Conservation (phyloP, 1,140 invertebrate species). For the Frieseomelitta varia region DNA sequence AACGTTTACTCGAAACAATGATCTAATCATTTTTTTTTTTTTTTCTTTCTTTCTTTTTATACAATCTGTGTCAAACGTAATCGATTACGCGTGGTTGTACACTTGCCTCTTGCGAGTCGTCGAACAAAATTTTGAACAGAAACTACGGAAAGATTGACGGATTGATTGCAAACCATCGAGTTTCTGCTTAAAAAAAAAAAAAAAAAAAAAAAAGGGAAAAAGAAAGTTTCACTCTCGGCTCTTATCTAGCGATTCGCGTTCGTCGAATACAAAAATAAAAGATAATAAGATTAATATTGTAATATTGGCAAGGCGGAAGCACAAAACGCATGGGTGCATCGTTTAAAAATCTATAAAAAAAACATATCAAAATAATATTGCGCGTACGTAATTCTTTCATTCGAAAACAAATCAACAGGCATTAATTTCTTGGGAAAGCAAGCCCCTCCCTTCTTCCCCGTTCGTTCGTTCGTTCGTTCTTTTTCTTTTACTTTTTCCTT, state of each 20-base stretch:
- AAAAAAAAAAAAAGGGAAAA: conserved; percentile 35
- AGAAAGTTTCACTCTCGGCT: neutral
- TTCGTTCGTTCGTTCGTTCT: neutral
- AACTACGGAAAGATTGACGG: conserved; percentile 25
- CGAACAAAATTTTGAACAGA: conserved; percentile 46
- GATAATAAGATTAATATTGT: conserved; percentile 50
- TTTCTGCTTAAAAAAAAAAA: conserved; percentile 27
- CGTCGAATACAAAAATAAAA: conserved; percentile 50
- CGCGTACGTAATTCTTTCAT: conserved; percentile 34
- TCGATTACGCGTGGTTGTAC: neutral
- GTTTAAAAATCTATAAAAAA: conserved; percentile 62
- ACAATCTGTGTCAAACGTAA: conserved; percentile 21
- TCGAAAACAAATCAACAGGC: conserved; percentile 29
- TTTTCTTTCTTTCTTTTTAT: neutral
- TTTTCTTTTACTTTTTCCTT: neutral
- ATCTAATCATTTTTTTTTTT: conserved; percentile 31
- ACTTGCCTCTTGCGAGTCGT: neutral
- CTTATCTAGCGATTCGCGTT: neutral
- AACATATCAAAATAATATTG: conserved; percentile 52
- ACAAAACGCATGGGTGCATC: conserved; percentile 63
- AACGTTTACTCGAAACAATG: conserved; percentile 58
- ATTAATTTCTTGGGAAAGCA: conserved; percentile 15
- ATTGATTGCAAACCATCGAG: conserved; percentile 1
- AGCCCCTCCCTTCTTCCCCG: neutral
- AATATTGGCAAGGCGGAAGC: conserved; percentile 72